Conservation (phyloP, 2,888 invertebrate genomes). For the Trissonchulus latispiculum region DNA sequence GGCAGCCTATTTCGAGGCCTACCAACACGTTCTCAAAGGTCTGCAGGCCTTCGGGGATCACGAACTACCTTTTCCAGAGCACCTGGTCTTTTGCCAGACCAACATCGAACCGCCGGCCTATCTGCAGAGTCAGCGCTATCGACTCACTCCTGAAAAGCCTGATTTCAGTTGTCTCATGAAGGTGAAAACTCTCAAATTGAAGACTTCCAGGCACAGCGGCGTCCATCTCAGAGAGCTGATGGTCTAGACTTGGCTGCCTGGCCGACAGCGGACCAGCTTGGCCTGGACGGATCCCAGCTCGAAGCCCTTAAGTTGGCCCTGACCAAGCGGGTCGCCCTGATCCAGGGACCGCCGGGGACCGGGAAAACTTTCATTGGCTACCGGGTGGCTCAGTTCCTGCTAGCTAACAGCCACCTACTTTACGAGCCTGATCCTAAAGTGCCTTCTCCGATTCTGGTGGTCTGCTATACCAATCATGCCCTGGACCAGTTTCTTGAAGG, state of each 20-base stretch:
- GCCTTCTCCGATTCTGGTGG: conserved; percentile 61
- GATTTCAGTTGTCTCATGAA: no score
- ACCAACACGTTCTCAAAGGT: conserved; percentile 62
- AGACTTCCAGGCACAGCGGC: no score
- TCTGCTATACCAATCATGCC: conserved; percentile 76
- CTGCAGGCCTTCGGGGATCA: conserved; percentile 53
- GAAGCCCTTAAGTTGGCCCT: conserved; percentile 60
- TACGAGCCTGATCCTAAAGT: no score
- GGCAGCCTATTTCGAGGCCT: conserved; percentile 69
- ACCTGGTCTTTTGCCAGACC: conserved; percentile 33
- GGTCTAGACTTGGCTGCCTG: no score
- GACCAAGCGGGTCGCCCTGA: conserved; percentile 61
- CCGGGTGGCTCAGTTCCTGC: conserved; percentile 57
- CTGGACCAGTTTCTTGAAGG: conserved; percentile 71
- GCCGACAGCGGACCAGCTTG: conserved; percentile 49
- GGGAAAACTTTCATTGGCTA: conserved; percentile 72
- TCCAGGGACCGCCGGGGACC: conserved; percentile 79
- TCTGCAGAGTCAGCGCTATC: no score
- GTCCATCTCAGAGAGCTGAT: no score
- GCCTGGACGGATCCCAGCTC: conserved; percentile 59
- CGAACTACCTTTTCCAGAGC: conserved; percentile 40
- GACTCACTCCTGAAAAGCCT: no score
- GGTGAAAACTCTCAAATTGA: no score
- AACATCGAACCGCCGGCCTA: background rate
- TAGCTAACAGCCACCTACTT: conserved; percentile 54